These are phyloP conservation scores for Plutella xylostella DNA, from an alignment of 2,888 invertebrate species.

Conservation along the genomic window DNA sequence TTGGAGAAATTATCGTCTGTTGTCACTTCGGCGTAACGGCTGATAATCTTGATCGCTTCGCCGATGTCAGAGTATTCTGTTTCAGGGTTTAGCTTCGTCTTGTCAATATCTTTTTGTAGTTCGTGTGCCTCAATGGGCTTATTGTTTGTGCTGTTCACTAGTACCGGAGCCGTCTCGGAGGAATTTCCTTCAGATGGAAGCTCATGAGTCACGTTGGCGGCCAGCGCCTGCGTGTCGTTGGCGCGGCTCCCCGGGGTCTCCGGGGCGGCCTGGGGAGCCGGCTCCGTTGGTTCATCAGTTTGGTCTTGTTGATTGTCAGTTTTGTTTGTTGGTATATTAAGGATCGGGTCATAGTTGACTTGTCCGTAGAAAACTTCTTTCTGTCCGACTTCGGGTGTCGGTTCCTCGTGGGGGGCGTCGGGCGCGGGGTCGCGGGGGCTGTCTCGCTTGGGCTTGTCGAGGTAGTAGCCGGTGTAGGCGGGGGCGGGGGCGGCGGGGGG, in stretches of 20 bases:
- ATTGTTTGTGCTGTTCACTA: slow-evolving; percentile 12
- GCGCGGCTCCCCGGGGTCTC: neutral
- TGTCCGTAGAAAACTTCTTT: slow-evolving; percentile 58
- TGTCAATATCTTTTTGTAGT: slow-evolving; percentile 37
- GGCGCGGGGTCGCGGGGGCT: slow-evolving; percentile 39
- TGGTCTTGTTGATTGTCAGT: neutral
- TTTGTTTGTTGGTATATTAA: slow-evolving; percentile 27
- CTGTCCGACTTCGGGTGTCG: slow-evolving; percentile 45
- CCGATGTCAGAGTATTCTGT: slow-evolving; percentile 60
- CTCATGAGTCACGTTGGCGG: neutral
- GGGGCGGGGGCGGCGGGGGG: too few relatives aligned
- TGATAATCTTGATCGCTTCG: slow-evolving; percentile 61
- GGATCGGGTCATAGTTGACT: slow-evolving; percentile 51
- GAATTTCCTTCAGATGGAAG: too few relatives aligned
- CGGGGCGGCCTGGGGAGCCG: neutral
- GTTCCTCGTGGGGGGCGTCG: slow-evolving; percentile 27
- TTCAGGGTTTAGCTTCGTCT: slow-evolving; percentile 55
- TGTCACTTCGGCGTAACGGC: slow-evolving; percentile 61
- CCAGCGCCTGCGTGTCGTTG: neutral
- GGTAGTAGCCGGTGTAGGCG: slow-evolving; percentile 40
- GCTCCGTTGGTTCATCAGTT: neutral
- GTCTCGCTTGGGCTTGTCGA: slow-evolving; percentile 60
- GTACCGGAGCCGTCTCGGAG: slow-evolving; percentile 9
- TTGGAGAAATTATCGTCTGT: slow-evolving; percentile 59
- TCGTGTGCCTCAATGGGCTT: slow-evolving; percentile 21